Base-by-base conservation (phyloP, 2,113 vertebrate species). In the Acanthochromis polyacanthus region DNA sequence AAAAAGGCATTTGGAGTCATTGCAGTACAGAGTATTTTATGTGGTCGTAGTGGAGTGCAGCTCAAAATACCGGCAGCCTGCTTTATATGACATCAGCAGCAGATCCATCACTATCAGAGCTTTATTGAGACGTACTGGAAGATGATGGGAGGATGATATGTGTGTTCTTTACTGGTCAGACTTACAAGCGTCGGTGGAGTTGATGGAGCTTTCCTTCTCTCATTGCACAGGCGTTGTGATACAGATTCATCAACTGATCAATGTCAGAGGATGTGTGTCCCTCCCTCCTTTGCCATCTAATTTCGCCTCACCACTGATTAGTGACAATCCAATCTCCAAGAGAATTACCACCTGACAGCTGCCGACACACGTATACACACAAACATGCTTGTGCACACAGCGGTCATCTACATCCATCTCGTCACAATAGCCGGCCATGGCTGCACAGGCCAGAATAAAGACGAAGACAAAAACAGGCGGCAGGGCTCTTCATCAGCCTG, bases 401-500 rank as follows among this genome's bases (percentile, higher is more conserved):
- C 43, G 23, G 78, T 68, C 85, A 84, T 75, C 60, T 45, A 56
- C 57, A 65, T 88, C 59, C 23, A 28, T 71, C 45, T 71, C 28
- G 23, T 36, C 53, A 61, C 82, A 85, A 71, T 57, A 67, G 25
- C 12, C 0, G 1, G 57, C 62, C 64, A 53, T 30, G 55, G 75
- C 45, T 69, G 58, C 46, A 74, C 19, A 72, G 65, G 48, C 73
- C 43, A 50, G 82, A 83, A 82, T n/a, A 32, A 72, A 81, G 45
- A 43, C 17, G 5, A 30, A 71, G 32, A 81, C 65, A 85, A 75
- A 80, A 79, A 7, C 71, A 64, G 71, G 57, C 69, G 48, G 83
- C 69, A 30, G 68, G 77, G 71, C 67, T 84, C 71, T 88, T 85
- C 66, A 60, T 86, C 79, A 80, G 79, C 65, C 48, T 48, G 67